These are phyloP conservation scores for Porites divaricata DNA, from an alignment of 92 coral and sea anemone genomes.

Conservation along the genomic window DNA sequence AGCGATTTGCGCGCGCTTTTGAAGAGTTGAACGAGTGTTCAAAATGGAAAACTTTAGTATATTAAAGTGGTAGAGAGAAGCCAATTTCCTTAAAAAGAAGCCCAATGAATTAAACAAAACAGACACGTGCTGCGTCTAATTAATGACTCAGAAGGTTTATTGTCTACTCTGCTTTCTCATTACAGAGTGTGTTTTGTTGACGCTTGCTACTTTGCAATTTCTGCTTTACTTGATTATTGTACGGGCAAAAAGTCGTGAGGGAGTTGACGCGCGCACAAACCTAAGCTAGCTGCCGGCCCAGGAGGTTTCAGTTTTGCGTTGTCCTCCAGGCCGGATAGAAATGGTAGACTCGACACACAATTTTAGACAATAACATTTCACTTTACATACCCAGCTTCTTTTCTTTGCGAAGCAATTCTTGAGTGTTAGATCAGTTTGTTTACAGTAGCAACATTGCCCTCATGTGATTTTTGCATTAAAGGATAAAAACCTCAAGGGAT, in stretches of 20 bases:
- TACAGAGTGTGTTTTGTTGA: background rate
- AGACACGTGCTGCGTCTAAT: constrained; percentile 33
- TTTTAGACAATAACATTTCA: too few relatives aligned
- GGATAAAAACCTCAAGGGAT: background rate
- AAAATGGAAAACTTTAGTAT: background rate
- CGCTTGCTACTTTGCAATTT: background rate
- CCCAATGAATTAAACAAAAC: background rate
- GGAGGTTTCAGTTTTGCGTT: background rate
- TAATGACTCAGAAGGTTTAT: constrained; percentile 4
- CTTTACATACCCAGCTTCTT: too few relatives aligned
- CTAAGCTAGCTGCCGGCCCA: background rate
- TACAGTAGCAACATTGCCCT: background rate
- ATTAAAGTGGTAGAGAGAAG: background rate
- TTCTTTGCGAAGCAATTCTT: too few relatives aligned
- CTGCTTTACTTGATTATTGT: background rate
- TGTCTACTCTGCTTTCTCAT: constrained; percentile 3
- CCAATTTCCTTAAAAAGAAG: background rate
- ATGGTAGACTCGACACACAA: background rate
- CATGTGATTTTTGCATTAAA: too few relatives aligned
- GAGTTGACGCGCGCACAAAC: background rate
- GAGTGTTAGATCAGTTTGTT: too few relatives aligned
- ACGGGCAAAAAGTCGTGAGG: background rate
- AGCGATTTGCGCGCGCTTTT: background rate
- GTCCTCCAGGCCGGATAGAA: background rate
- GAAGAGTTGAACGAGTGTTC: background rate